Evolutionary conservation across 1,140 invertebrate genomes (phyloP).

Genomic region (Drosophila carrolli): DNA sequence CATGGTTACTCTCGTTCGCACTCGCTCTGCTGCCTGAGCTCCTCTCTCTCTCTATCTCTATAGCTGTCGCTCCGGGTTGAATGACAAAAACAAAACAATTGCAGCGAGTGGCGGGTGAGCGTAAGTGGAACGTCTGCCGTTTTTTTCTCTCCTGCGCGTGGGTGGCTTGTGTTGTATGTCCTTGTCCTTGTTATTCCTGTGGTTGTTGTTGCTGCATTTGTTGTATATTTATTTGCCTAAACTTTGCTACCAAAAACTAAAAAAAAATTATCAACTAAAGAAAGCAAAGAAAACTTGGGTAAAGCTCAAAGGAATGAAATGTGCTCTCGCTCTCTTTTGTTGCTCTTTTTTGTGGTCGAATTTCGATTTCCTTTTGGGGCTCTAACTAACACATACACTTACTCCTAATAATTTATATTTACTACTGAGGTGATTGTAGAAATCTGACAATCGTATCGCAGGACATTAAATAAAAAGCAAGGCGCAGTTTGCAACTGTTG

Average conservation of each 20-base stretch:
- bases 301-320: not conserved
- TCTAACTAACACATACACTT: not conserved
- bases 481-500: constrained; percentile 39
- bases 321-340: not conserved
- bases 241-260: constrained; percentile 34
- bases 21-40: not conserved
- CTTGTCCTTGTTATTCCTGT: constrained; percentile 35
- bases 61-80: not conserved
- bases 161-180: constrained; percentile 11
- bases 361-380: not conserved
- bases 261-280: not conserved
- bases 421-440: not conserved
- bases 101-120: not conserved
- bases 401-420: constrained; percentile 30
- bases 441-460: constrained; percentile 14
- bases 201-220: constrained; percentile 7
- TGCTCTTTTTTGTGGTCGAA: not conserved
- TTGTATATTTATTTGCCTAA: constrained; percentile 20
- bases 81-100: constrained; percentile 14
- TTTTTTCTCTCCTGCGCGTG: constrained; percentile 11
- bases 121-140: constrained; percentile 3
- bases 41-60: constrained; percentile 8
- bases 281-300: not conserved
- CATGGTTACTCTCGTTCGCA: constrained; percentile 45
- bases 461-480: not conserved